Percentiles rank a stretch among this genome's conserved stretches.
phyloP scores from a whole-genome alignment of 1,140 invertebrate genomes.

The Vollenhovia emeryi region DNA sequence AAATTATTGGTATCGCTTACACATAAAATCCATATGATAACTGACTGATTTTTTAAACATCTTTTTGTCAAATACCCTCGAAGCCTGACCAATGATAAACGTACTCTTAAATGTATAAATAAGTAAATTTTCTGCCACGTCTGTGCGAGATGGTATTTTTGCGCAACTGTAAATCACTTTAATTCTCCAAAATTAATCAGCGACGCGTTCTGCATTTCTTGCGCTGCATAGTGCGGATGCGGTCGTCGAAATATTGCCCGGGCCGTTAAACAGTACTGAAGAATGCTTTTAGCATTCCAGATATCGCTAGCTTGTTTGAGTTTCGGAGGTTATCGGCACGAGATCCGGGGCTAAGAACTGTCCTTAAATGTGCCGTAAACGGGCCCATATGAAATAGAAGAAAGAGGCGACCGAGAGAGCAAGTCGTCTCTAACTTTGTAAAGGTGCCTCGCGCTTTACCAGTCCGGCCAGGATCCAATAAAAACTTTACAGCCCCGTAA shows the following conservation, averaged over 20 bases:
- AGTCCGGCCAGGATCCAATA: constrained; percentile 69
- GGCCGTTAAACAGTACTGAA: constrained; percentile 63
- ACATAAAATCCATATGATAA: not conserved
- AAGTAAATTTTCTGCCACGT: not conserved
- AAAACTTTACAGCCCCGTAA: constrained; percentile 82
- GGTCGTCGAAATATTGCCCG: constrained; percentile 11
- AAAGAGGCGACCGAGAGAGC: constrained; percentile 12
- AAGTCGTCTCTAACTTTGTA: constrained; percentile 77
- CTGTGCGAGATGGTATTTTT: not conserved
- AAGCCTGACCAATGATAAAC: not conserved
- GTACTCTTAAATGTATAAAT: not conserved
- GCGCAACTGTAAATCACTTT: not conserved
- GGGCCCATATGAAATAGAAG: constrained; percentile 39
- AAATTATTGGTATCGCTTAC: constrained; percentile 4
- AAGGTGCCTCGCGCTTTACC: constrained; percentile 74
- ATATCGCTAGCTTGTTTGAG: constrained; percentile 59
- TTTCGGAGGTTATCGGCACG: constrained; percentile 62
- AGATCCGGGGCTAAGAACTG: constrained; percentile 56
- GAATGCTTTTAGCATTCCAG: constrained; percentile 69
- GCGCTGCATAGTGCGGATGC: not conserved
- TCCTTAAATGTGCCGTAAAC: constrained; percentile 76
- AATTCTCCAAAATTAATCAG: not conserved
- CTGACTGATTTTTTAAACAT: not conserved
- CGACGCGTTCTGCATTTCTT: not conserved
- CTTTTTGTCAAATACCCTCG: not conserved